Base-by-base conservation (phyloP, 2,888 invertebrate genomes). In the Bembecia ichneumoniformis region DNA sequence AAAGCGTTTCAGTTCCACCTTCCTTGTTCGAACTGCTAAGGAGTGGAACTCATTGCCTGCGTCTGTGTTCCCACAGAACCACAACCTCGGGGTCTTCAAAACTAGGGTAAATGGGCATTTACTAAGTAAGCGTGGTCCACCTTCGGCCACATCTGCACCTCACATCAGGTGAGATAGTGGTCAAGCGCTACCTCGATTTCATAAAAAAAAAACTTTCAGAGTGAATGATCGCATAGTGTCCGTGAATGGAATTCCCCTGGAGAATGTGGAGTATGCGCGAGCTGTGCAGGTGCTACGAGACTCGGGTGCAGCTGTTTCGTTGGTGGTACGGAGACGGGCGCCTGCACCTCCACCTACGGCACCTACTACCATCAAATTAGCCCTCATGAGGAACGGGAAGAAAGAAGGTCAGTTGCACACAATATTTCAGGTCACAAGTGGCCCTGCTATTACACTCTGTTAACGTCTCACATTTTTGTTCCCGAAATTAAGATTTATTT, bases 201-300 rank as follows among this genome's bases (percentile, higher is more conserved):
- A n/a, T n/a, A n/a, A n/a, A n/a, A n/a, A n/a, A n/a, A n/a, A n/a
- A n/a, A n/a, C n/a, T 67, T 68, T 17, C 89, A 99, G 98, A 86
- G 96, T 98, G 43, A 99, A 99, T 82, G 99, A 99, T 87, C 91
- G 99, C 58, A 98, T 99, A 68, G 93, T 98, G 58, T 96, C 96
- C 50, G 99, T 98, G 16, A 99, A 99, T 81, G 97, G 97, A 14
- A 93, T 97, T 43, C 96, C 96, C 0, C 87, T 99, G 61, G 99
- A 99, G 77, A 97, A 98, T 77, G 98, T 99, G 49, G 98, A 98
- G 78, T 99, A 99, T 73, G 96, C 94, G 11, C 93, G 96, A 1
- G 97, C 97, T 1, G 96, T 97, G 50, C 96, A 96, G 70, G 96
- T 97, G 46, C 86, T 97, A 52, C 90, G 96, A 40, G 97, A 97